Evolutionary conservation across 2,888 invertebrate species (phyloP).

Genomic region (Thereva unica): DNA sequence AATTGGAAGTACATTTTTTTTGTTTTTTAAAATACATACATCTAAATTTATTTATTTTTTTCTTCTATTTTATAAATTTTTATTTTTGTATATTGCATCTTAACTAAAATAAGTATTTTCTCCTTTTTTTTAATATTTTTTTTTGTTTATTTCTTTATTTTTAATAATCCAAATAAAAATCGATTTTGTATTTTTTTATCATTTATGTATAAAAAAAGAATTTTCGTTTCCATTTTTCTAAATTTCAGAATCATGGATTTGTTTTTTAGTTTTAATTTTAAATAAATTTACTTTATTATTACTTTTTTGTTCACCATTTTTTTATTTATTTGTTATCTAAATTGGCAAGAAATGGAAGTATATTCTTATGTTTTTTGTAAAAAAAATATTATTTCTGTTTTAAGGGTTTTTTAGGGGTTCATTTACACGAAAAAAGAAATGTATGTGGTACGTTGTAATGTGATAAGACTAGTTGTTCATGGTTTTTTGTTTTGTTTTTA

Average conservation of each 20-base stretch:
- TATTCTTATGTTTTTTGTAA: constrained; percentile 18
- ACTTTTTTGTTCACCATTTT: constrained; percentile 7
- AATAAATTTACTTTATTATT: constrained; percentile 9
- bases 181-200: background rate
- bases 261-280: background rate
- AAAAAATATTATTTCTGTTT: constrained; percentile 15
- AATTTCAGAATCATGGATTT: no score
- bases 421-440: constrained; percentile 13
- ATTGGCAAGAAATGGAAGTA: constrained; percentile 33
- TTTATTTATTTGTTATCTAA: constrained; percentile 10
- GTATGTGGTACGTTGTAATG: constrained; percentile 11
- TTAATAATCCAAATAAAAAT: background rate
- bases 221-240: no score
- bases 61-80: background rate
- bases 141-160: background rate
- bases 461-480: background rate
- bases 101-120: constrained; percentile 18
- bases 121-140: constrained; percentile 4
- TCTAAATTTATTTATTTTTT: constrained; percentile 13
- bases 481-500: no score
- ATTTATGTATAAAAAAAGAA: background rate
- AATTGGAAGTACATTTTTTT: constrained; percentile 25
- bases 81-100: constrained; percentile 28
- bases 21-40: constrained; percentile 17
- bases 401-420: constrained; percentile 1